Evolutionary conservation across 1,140 invertebrate genomes (phyloP), one percentile per base, ranked within the genome.

Genomic region (Copidosoma floridanum): DNA sequence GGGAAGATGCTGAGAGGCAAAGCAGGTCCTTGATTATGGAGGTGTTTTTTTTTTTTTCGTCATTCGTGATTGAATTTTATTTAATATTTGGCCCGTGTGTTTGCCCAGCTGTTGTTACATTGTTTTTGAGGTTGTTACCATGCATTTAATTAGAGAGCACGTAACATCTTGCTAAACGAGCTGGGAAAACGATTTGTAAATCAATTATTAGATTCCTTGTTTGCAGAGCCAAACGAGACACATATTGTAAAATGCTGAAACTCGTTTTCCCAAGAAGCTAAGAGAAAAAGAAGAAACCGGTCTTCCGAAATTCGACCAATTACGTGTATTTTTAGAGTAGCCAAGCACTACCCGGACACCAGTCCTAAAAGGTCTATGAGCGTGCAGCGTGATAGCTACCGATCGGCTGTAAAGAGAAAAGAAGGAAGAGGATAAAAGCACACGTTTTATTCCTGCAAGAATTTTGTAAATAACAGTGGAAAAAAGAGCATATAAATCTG

Each of bases 251-350:
- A n/a, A n/a, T n/a, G n/a, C n/a, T n/a, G n/a, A n/a, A n/a, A n/a
- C n/a, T n/a, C n/a, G n/a, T n/a, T n/a, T n/a, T n/a, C n/a, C n/a
- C n/a, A n/a, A n/a, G n/a, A n/a, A n/a, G n/a, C n/a, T n/a, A n/a
- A n/a, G n/a, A n/a, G n/a, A n/a, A n/a, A n/a, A n/a, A n/a, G 20
- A 47, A 40, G 47, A 55, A 61, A 61, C 58, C 58, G 62, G 56
- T 69, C 65, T 75, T 74, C 74, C 72, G 73, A 71, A 74, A 74
- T 73, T 71, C 65, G 52, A 50, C 60, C 72, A 71, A 77, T 77
- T 75, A 76, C n/a, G n/a, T n/a, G n/a, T 75, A 41, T 48, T 54
- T 55, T 61, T 55, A 50, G 52, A 37, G 24, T 24, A 51, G 46
- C n/a, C 29, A 20, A 23, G 14, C 37, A 12, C 43, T n/a, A 46